Percentiles rank a stretch among this genome's conserved stretches.
Conservation (phyloP, 1,140 invertebrate genomes). For the Branchinecta lynchi region DNA sequence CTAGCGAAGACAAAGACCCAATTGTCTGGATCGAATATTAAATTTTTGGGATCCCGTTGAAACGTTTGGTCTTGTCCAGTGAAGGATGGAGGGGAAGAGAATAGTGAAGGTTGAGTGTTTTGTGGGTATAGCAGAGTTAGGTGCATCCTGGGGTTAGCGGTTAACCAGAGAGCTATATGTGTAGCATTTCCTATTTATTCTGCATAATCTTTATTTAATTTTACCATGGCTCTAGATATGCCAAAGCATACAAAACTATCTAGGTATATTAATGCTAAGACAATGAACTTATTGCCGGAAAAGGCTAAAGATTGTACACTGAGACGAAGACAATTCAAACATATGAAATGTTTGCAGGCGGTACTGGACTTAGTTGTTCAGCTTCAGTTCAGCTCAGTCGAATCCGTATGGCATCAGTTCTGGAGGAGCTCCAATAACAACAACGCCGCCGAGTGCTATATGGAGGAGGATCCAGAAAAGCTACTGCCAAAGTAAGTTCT, state of each 20-base stretch:
- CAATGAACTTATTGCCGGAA: neutral
- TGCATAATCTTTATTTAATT: neutral
- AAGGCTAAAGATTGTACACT: neutral
- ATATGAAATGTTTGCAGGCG: conserved; percentile 34
- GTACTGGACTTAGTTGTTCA: conserved; percentile 84
- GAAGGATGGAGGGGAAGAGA: too few relatives aligned
- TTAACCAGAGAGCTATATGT: too few relatives aligned
- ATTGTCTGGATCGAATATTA: too few relatives aligned
- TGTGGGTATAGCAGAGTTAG: too few relatives aligned
- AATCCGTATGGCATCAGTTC: conserved; percentile 78
- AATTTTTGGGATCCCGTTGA: too few relatives aligned
- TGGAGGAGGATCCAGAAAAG: conserved; percentile 44
- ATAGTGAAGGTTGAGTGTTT: too few relatives aligned
- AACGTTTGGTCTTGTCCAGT: too few relatives aligned
- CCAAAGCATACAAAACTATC: conserved; percentile 13
- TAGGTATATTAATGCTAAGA: neutral
- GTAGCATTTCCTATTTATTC: too few relatives aligned
- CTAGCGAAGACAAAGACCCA: too few relatives aligned
- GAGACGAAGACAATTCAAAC: too few relatives aligned
- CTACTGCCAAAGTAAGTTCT: conserved; percentile 47
- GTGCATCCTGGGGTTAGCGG: too few relatives aligned
- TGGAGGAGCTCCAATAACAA: conserved; percentile 70
- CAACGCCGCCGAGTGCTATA: conserved; percentile 49
- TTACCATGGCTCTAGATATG: conserved; percentile 17
- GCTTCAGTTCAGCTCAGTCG: conserved; percentile 73